Evolutionary conservation across 2,113 vertebrate genomes (phyloP).

Genomic region (Tenrec ecaudatus): DNA sequence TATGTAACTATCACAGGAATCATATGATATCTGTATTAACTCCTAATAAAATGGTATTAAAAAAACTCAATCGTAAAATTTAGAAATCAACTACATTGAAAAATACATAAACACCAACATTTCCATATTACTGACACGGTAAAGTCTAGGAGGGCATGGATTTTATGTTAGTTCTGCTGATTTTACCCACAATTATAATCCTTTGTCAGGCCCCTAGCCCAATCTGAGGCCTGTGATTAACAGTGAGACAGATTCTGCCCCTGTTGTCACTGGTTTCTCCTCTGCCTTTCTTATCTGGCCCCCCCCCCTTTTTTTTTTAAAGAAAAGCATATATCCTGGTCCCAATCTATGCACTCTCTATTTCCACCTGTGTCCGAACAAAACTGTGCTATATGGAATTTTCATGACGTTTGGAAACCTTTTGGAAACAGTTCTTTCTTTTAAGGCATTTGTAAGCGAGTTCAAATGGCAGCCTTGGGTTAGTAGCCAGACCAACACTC

Average conservation of each 20-base stretch:
- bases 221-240: not conserved
- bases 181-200: not conserved
- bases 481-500: not conserved
- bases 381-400: not conserved
- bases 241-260: not conserved
- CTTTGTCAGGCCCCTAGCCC: not conserved
- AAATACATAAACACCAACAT: not conserved
- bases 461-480: not conserved
- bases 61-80: not conserved
- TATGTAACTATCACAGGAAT: too few species aligned
- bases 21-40: too few species aligned
- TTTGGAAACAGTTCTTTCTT: not conserved
- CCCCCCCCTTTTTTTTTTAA: not conserved
- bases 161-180: not conserved
- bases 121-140: not conserved
- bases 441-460: not conserved
- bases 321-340: not conserved
- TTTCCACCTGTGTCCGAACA: not conserved
- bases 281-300: not conserved
- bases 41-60: too few species aligned
- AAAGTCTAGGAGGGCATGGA: not conserved
- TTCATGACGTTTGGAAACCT: not conserved
- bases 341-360: not conserved
- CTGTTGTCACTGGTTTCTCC: not conserved
- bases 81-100: not conserved